phyloP scores from a whole-genome alignment of 2,888 invertebrate genomes.

The Caenorhabditis sinica region DNA sequence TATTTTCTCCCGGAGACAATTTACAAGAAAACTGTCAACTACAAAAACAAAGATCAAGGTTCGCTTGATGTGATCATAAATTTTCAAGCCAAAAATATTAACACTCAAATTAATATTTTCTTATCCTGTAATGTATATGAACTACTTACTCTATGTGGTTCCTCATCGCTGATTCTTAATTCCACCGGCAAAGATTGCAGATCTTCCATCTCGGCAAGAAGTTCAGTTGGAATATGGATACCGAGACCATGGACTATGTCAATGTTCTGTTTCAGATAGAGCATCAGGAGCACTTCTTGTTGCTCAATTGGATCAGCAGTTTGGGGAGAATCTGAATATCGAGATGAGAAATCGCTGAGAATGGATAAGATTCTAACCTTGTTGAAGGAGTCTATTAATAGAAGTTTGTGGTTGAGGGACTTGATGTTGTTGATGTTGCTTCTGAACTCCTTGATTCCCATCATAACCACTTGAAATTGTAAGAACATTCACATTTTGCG shows the following conservation, averaged over 20 bases:
- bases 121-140: background rate
- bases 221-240: slow-evolving; percentile 60
- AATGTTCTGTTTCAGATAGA: slow-evolving; percentile 72
- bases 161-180: slow-evolving; percentile 56
- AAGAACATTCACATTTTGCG: slow-evolving; percentile 44
- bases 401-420: slow-evolving; percentile 42
- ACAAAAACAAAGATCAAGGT: too few relatives aligned
- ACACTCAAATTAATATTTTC: too few relatives aligned
- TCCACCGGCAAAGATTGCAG: slow-evolving; percentile 63
- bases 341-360: too few relatives aligned
- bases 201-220: slow-evolving; percentile 65
- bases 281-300: slow-evolving; percentile 71
- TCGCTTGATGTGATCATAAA: too few relatives aligned
- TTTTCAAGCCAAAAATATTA: too few relatives aligned
- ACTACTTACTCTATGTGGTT: slow-evolving; percentile 48
- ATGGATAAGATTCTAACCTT: too few relatives aligned
- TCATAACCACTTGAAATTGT: slow-evolving; percentile 46
- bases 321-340: slow-evolving; percentile 60
- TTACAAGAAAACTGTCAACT: too few relatives aligned
- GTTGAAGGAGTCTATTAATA: slow-evolving; percentile 40
- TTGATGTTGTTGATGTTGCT: slow-evolving; percentile 10
- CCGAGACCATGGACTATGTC: slow-evolving; percentile 68
- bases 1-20: too few relatives aligned
- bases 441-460: slow-evolving; percentile 10
- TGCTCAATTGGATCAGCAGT: slow-evolving; percentile 64